These are phyloP conservation scores for Atherinosoma microstoma DNA, from an alignment of 2,797 vertebrate genomes.

Conservation along the genomic window DNA sequence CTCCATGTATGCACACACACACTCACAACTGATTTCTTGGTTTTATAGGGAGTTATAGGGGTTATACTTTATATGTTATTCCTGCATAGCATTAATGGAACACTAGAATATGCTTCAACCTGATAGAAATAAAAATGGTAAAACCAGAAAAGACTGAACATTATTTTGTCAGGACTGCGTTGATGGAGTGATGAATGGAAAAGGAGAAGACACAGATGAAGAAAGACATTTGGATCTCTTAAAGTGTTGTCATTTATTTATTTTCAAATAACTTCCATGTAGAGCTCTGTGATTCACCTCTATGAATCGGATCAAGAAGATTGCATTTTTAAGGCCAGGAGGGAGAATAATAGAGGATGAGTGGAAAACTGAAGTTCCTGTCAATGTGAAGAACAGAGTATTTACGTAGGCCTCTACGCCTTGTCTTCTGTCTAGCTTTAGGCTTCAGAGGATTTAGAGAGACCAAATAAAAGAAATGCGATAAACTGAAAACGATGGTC, in stretches of 20 bases:
- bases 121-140: too few species aligned
- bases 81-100: neutral
- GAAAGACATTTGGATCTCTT: conserved; percentile 5
- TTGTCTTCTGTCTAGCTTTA: neutral
- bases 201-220: neutral
- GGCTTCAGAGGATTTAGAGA: neutral
- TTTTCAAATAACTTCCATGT: neutral
- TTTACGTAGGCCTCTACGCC: too few species aligned
- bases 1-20: conserved; percentile 8
- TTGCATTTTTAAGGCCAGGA: neutral
- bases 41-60: conserved; percentile 15
- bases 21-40: conserved; percentile 17
- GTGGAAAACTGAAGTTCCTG: neutral
- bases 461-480: neutral
- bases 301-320: neutral
- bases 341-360: neutral
- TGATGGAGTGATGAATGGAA: neutral
- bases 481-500: too few species aligned
- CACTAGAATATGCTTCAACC: neutral
- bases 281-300: neutral
- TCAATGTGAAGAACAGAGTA: neutral
- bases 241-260: neutral
- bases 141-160: neutral
- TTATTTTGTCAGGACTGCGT: neutral
- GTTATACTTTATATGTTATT: conserved; percentile 18